Base-by-base conservation (phyloP, 2,113 vertebrate genomes). In the Mormyrus lacerda region DNA sequence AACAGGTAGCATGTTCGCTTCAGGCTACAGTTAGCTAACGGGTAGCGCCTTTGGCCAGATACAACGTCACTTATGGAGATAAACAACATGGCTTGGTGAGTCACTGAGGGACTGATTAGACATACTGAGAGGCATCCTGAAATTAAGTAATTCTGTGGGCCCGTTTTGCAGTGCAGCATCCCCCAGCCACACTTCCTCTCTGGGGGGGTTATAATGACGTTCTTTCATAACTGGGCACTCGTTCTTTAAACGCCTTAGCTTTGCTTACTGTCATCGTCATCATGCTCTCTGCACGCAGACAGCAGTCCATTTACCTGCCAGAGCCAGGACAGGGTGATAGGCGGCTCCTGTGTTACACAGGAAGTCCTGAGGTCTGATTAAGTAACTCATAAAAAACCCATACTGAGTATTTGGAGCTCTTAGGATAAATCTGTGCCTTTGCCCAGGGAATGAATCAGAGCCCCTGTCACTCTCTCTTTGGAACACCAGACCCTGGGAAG, bases 51-150 rank as follows among this genome's bases (percentile, higher is more conserved):
- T 27, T 10, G 61, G 3, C 10, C n/a, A 39, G 31, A 39, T 39
- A 17, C 27, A 76, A 31, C 27, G 55, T 58, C 24, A 35, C 73
- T 88, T 35, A 48, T 61, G 39, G 82, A 65, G 90, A 85, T 82
- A 89, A 86, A 79, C 83, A 88, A 85, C 87, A 88, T 39, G 84
- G 65, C 39, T 35, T 31, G 82, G 44, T 90, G 91, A 93, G 69
- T 92, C 91, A 88, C 87, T 69, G 89, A 88, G 87, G 85, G n/a
- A 83, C 91, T 21, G 3, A 89, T 90, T 50, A 61, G 44, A 79
- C 87, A 88, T 89, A 84, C 92, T 88, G 27, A 90, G 90, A 90
- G 88, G 88, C 89, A 39, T 35, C 45, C 51, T 44, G 50, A 91
- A 90, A 90, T 90, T 65, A 39, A 84, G 76, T 91, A 89, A 91